Evolutionary conservation across 2,797 vertebrate genomes (phyloP), one percentile per base, ranked within the genome.

Genomic region (Eidolon dupreanum): DNA sequence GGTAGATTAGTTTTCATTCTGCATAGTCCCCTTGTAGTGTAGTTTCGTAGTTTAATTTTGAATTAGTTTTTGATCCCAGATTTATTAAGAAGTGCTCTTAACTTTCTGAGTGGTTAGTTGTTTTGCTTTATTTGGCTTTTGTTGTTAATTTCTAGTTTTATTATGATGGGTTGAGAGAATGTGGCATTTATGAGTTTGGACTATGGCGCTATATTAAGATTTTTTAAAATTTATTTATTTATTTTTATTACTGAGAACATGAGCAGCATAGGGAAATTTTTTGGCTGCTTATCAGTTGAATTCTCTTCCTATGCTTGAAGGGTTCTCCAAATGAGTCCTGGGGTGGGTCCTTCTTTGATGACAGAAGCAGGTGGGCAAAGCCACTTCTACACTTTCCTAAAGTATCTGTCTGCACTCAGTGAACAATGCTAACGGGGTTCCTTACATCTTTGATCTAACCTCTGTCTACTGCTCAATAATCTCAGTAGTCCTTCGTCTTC

Each of bases 361-460:
- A 38, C 36, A 57, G 36, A 84, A 93, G 57, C 38, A 88, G 3
- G 49, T 28, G 73, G 75, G 38, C 51, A 93, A 73, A 92, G 8
- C 71, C 28, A 55, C n/a, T 86, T 91, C 6, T 70, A 13, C 33
- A 15, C 4, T n/a, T 71, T 24, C n/a, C 8, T n/a, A 28, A 15
- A 43, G 6, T 82, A 36, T 83, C 59, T 36, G 28, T 9, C 36
- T 93, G 16, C 38, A 65, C 2, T 94, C 28, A 28, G 19, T 41
- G 65, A 89, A 84, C 12, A 22, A 26, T 20, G 15, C n/a, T 89
- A 90, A 51, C 38, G 61, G 68, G 49, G 4, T 83, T 84, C 51
- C 41, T 75, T 89, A 70, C 49, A 33, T 51, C 65, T 96, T 93
- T 75, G 65, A 94, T 94, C 51, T 93, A 68, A 86, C 91, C 70